Evolutionary conservation across 2,888 invertebrate genomes (phyloP).

Genomic region (Cosmopolites sordidus): DNA sequence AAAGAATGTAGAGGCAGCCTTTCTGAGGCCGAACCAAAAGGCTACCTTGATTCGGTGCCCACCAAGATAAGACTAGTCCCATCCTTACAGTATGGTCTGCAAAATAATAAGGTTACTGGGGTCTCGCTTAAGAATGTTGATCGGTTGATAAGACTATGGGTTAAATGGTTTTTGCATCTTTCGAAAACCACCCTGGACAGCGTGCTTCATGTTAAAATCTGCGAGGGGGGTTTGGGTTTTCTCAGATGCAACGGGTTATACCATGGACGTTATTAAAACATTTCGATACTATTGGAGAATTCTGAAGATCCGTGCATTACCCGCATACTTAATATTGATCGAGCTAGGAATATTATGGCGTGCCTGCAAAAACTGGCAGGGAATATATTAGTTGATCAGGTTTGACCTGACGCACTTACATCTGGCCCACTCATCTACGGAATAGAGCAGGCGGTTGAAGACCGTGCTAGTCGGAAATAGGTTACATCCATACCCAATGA

Average conservation of each 20-base stretch:
- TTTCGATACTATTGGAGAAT: conserved; percentile 7
- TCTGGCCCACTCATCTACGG: conserved; percentile 17
- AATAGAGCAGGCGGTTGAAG: no score
- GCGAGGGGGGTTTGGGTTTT: conserved; percentile 35
- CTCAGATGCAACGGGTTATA: conserved; percentile 23
- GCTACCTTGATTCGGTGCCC: conserved; percentile 35
- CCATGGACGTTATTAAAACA: conserved; percentile 23
- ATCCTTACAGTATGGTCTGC: conserved; percentile 38
- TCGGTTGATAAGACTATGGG: conserved; percentile 13
- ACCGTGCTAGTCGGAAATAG: conserved; percentile 15
- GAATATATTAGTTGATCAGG: conserved; percentile 4
- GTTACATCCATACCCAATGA: conserved; percentile 22
- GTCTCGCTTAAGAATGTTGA: conserved; percentile 15
- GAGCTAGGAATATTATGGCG: neutral
- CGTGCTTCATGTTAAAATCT: conserved; percentile 32
- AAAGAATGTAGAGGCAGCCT: no score
- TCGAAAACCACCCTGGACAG: conserved; percentile 43
- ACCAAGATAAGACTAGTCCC: conserved; percentile 44
- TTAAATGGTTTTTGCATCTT: conserved; percentile 49
- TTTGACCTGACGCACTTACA: conserved; percentile 9
- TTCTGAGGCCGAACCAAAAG: conserved; percentile 45
- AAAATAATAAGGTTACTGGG: conserved; percentile 32
- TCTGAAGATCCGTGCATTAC: conserved; percentile 16
- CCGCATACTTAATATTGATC: conserved; percentile 14
- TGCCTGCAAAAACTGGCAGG: conserved; percentile 18